Evolutionary conservation across 2,797 vertebrate genomes (phyloP).

Genomic region (Rhabdophis nuchalis): DNA sequence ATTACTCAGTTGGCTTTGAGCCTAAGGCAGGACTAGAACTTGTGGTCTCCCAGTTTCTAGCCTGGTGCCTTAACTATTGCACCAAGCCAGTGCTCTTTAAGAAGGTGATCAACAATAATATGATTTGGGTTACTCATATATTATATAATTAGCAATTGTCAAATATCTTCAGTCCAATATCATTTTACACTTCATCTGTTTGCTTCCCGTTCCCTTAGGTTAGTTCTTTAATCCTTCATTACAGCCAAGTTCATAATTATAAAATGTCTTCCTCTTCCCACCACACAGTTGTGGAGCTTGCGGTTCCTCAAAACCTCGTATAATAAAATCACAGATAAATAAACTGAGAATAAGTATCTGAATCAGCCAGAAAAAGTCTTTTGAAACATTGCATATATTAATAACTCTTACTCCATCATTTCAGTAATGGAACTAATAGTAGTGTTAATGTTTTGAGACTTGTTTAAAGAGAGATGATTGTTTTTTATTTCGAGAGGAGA

Average conservation of each 20-base stretch:
- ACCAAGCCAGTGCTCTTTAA: not conserved
- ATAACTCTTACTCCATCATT: not conserved
- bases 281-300: not conserved
- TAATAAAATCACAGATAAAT: not conserved
- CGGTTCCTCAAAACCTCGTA: not conserved
- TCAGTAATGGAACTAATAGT: not conserved
- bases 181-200: not conserved
- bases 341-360: not conserved
- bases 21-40: not conserved
- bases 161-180: not conserved
- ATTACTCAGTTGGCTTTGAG: not conserved
- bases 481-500: not conserved
- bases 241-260: not conserved
- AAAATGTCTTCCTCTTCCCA: not conserved
- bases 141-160: not conserved
- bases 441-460: not conserved
- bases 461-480: not conserved
- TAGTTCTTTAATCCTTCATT: not conserved
- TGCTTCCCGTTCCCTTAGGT: not conserved
- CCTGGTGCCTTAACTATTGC: not conserved
- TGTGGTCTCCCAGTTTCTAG: not conserved
- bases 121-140: not conserved
- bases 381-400: not conserved
- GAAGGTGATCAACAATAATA: not conserved
- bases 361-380: not conserved